A percentile compares a stretch with the other conserved stretches of the same genome.
These are phyloP conservation scores for Fragum whitleyi DNA, from an alignment of 2,888 invertebrate species.

Conservation along the genomic window DNA sequence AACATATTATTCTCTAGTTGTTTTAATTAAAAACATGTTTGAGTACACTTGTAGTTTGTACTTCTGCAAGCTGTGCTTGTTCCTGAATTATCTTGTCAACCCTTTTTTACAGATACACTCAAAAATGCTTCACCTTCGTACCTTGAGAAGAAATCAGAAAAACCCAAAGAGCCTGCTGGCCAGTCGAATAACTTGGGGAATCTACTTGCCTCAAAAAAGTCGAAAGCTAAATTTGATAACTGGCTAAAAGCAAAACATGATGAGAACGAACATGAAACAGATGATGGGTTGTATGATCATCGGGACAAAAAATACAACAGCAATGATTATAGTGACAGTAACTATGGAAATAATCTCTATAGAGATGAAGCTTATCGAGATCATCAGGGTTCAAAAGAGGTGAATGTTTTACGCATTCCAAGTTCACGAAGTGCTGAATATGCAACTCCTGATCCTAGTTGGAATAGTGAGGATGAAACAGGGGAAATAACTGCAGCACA, in stretches of 20 bases:
- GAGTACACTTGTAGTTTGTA: too few relatives aligned
- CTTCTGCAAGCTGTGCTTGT: too few relatives aligned
- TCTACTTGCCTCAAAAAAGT: constrained; percentile 42
- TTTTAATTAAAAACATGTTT: too few relatives aligned
- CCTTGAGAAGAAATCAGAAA: not conserved
- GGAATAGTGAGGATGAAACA: constrained; percentile 60
- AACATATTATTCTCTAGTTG: too few relatives aligned
- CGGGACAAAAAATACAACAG: constrained; percentile 10
- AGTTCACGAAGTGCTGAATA: constrained; percentile 66
- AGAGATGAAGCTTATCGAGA: constrained; percentile 47
- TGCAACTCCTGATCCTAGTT: constrained; percentile 67
- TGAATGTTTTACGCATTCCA: constrained; percentile 59
- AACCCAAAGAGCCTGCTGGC: not conserved
- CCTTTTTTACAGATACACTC: too few relatives aligned
- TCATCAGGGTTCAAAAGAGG: constrained; percentile 41
- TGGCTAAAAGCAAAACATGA: constrained; percentile 68
- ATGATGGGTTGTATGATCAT: constrained; percentile 10
- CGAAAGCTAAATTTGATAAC: constrained; percentile 68
- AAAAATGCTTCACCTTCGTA: not conserved
- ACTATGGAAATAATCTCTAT: constrained; percentile 47
- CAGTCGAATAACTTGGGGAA: constrained; percentile 7
- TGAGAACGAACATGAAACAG: constrained; percentile 15
- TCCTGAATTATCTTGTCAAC: too few relatives aligned
- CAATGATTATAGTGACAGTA: constrained; percentile 27
- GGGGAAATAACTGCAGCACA: constrained; percentile 59